Evolutionary conservation across 2,888 invertebrate species (phyloP), one percentile per base, ranked within the genome.

Genomic region (Melanostoma mellinum): DNA sequence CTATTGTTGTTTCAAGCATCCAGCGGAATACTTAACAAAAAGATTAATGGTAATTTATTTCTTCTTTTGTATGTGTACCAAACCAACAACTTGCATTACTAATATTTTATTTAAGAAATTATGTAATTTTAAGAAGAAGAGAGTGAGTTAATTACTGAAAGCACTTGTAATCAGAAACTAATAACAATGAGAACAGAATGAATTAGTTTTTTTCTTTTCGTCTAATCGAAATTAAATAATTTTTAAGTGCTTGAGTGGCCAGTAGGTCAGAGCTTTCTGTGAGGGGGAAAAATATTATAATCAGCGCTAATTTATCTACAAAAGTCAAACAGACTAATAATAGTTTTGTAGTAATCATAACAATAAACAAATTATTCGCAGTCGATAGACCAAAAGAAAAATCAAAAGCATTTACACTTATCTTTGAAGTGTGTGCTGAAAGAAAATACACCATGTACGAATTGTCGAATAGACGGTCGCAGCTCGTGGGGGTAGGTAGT

Each of bases 1-100:
- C 58, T 65, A 50, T 71, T 84, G 79, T 75, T 75, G 79, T 84
- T 84, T 82, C 61, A 48, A 71, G 67, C 84, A 68, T 75, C 74
- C 84, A 71, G 55, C 78, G 79, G 82, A 84, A 55, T 72, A 84
- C 84, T 79, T 67, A 79, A 79, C 79, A 79, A 79, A 74, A 55
- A 79, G 79, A 84, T 84, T 84, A 84, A 84, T 84, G 84, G 84
- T 84, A 84, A 84, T 67, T 35, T 73, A 60, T 52, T 60, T 38
- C 42, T 48, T 46, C 48, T 33, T 56, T 53, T 52, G 48, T 50
- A 20, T 20, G 20, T 20, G 20, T 20, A 20, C 20, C 20, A 20
- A 20, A 20, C 20, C 20, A 20, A 20, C 20, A 20, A 20, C 44
- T 8, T 60, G 5, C 33, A 36, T 42, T 63, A 6, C 42, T 32